Conservation (phyloP, 2,113 vertebrate genomes). For the Sebastes fasciatus region DNA sequence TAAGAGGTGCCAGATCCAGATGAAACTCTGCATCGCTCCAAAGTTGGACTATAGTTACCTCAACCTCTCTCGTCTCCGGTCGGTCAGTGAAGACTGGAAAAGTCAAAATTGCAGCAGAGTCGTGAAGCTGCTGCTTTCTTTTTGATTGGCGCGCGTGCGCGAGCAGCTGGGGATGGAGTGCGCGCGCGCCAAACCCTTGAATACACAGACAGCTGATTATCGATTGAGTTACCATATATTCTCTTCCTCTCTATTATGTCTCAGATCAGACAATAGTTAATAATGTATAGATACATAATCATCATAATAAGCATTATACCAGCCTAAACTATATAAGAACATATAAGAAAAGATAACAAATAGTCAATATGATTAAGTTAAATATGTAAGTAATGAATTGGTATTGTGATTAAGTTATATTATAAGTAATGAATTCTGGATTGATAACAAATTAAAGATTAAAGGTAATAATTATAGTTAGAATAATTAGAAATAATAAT, state of each 20-base stretch:
- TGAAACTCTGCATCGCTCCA: conserved; percentile 60
- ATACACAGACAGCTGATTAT: neutral
- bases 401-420: too few relatives aligned
- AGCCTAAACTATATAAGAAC: neutral
- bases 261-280: neutral
- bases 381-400: too few relatives aligned
- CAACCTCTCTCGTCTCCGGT: neutral
- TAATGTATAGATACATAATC: neutral
- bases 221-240: neutral
- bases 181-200: neutral
- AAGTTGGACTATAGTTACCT: neutral
- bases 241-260: neutral
- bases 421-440: too few relatives aligned
- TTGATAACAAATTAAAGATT: too few relatives aligned
- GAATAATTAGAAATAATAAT: too few relatives aligned
- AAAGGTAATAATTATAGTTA: too few relatives aligned
- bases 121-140: neutral
- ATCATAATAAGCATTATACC: neutral
- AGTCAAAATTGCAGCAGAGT: neutral
- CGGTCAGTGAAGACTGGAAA: neutral
- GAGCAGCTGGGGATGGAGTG: conserved; percentile 9
- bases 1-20: conserved; percentile 48
- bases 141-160: conserved; percentile 31
- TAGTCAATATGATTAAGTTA: too few relatives aligned
- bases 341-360: too few relatives aligned